Base-by-base conservation (phyloP, 1,140 invertebrate genomes). In the Asbolus verrucosus region DNA sequence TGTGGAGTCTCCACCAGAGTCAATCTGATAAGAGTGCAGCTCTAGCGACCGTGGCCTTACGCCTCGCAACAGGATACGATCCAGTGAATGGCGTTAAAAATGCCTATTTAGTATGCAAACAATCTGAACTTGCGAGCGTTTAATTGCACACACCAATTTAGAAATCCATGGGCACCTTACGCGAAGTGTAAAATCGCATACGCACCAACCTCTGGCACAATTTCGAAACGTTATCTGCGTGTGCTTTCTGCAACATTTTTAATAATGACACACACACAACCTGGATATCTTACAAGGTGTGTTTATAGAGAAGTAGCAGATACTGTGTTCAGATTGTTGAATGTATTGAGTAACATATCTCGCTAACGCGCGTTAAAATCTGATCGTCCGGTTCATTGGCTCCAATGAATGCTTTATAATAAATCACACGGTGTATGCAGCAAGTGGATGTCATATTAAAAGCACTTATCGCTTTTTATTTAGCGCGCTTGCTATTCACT, bases 381-480 rank as follows among this genome's bases (percentile, higher is more conserved):
- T 70, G 71, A 73, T 73, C 71, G 71, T 61, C 30, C 65, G 68
- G 71, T 73, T 73, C 71, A 73, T 70, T 73, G 71, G 68, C 68
- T 70, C 39, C 71, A 36, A 70, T 69, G 68, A 70, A 69, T 67
- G 71, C 71, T 69, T 72, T 39, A 73, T 63, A 73, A 73, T 70
- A 70, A 70, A 73, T 73, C 68, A 73, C 68, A 60, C 13, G 60
- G 43, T 50, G 62, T 39, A 73, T 69, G 36, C 67, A 66, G 66
- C 65, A 62, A 68, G 70, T 72, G 66, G 66, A 67, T 69, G 59
- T 72, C 66, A 59, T 62, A 54, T 54, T 54, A 54, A 54, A 27
- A 54, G 1, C 46, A 54, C 46, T 54, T 54, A 50, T 50, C 43
- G 43, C 9, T 54, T 27, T 54, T 54, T 54, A 27, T 24, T 36